A percentile compares a stretch with the other conserved stretches of the same genome.
Conservation (phyloP, 2,888 invertebrate genomes). For the Chorisops tibialis region DNA sequence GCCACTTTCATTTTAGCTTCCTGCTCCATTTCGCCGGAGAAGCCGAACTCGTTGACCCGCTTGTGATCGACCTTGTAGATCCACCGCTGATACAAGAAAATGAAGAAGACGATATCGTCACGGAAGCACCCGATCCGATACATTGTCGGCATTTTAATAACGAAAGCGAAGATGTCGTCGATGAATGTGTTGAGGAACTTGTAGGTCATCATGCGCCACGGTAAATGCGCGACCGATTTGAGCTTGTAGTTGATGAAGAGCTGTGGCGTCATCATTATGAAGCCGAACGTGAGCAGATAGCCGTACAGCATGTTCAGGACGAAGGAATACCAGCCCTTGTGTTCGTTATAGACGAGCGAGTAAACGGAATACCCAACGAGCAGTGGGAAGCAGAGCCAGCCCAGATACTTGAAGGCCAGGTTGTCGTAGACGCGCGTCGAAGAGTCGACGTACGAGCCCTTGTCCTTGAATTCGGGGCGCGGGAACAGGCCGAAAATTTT, state of each 20-base stretch:
- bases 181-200: conserved; percentile 99
- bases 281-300: conserved; percentile 95
- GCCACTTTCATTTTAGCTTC: conserved; percentile 45
- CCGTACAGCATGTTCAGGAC: conserved; percentile 95
- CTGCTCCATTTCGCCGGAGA: conserved; percentile 84
- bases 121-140: conserved; percentile 97
- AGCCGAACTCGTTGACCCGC: conserved; percentile 98
- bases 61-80: conserved; percentile 96
- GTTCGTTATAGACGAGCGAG: conserved; percentile 91
- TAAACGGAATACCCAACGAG: conserved; percentile 91
- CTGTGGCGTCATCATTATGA: conserved; percentile 99
- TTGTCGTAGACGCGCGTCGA: conserved; percentile 92
- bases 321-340: conserved; percentile 99
- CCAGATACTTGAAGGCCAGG: conserved; percentile 93
- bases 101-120: conserved; percentile 98
- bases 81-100: conserved; percentile 98
- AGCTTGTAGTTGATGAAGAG: conserved; percentile 99
- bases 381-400: conserved; percentile 93
- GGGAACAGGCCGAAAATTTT: conserved; percentile 78
- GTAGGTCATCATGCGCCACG: conserved; percentile 99
- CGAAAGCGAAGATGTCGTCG: conserved; percentile 99
- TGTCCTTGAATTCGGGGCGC: conserved; percentile 78
- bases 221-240: conserved; percentile 97
- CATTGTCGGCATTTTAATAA: conserved; percentile 99
- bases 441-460: conserved; percentile 94